A percentile compares a stretch with the other conserved stretches of the same genome.
Evolutionary conservation across 2,888 invertebrate species (phyloP).

Genomic region (Branchellion lobata): DNA sequence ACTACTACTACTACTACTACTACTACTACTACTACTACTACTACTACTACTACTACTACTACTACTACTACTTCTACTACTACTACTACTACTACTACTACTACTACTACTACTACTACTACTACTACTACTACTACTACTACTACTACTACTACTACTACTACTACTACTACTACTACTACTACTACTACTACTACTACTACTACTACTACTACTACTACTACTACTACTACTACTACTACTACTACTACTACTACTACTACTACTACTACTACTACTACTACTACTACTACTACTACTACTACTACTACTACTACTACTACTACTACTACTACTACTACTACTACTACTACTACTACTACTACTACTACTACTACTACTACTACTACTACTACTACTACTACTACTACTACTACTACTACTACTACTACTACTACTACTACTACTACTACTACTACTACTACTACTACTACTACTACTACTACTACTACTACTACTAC

Average conservation of each 20-base stretch:
- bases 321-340: no score
- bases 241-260: neutral
- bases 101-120: constrained; percentile 9
- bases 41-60: neutral
- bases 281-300: no score
- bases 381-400: no score
- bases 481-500: no score
- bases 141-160: neutral
- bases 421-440: no score
- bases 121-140: neutral
- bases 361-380: no score
- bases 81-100: constrained; percentile 9
- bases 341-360: no score
- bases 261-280: neutral
- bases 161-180: neutral
- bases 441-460: no score
- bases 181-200: neutral
- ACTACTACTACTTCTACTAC: neutral
- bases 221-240: neutral
- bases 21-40: neutral
- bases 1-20: neutral
- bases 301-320: no score
- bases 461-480: no score
- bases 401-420: no score
- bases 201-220: neutral